Base-by-base conservation (phyloP, 35 echinoderm and acorn worm species). In the Heliocidaris erythrogramma region DNA sequence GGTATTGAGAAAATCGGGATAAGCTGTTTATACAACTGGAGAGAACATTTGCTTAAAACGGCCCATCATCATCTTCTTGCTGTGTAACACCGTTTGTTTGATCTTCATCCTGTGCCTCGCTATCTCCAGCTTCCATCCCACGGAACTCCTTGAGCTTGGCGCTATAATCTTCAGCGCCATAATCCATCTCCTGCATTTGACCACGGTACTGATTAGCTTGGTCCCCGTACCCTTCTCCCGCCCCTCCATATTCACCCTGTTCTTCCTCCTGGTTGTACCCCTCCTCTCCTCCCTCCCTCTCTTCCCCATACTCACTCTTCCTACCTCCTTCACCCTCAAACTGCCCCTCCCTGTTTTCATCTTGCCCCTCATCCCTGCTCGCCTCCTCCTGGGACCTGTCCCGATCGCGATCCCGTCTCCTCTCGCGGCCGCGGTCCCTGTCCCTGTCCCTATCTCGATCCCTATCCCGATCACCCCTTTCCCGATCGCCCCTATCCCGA, bases 391-490 rank as follows among this genome's bases (percentile, higher is more conserved):
- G 31, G 31, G 24, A 32, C 31, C 21, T 12, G 21, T 30, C 91
- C 2, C 49, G 17, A 5, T 52, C 49, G 0, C 49, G 48, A 5
- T 92, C 91, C 48, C 91, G 0, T 27, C 32, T 30, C 86, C 86
- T 13, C 86, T 13, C 13, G 86, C 86, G 29, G 24, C 24, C 31
- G 13, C 91, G 49, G 31, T 29, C 32, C 27, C 91, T 92, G 17
- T 59, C 91, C 16, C 90, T 47, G 29, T 87, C 85, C 86, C 86
- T 5, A 13, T 89, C 87, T n/a, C 87, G 87, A 21, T 89, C 49
- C 48, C 91, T 52, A 5, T 59, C 91, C 91, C 91, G 50, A 13
- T 92, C 91, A n/a, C 32, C 31, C 13, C 31, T n/a, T 7, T 49
- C 31, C 4, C 89, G 89, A 12, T 49, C 48, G 30, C 89, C 32